phyloP scores from a whole-genome alignment of 2,888 invertebrate genomes.

The Podotricha telesiphe region DNA sequence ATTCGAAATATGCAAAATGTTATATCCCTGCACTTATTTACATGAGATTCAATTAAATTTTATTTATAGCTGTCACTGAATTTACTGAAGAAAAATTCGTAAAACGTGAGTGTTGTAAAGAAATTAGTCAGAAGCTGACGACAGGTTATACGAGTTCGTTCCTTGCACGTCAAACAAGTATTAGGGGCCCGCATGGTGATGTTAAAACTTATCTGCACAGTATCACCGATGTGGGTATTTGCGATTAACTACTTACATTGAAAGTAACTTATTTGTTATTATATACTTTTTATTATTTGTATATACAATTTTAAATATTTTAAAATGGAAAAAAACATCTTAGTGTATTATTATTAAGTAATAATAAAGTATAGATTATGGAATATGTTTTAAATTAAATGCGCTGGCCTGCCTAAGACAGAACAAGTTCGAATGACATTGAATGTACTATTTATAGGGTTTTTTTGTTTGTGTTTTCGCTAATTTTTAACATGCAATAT shows the following conservation, averaged over 20 bases:
- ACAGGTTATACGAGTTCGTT: conserved; percentile 66
- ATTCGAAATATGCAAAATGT: conserved; percentile 31
- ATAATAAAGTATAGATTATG: too few relatives aligned
- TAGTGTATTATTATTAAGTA: too few relatives aligned
- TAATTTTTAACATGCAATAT: too few relatives aligned
- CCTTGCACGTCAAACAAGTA: conserved; percentile 62
- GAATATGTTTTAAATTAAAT: too few relatives aligned
- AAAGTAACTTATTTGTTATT: background rate
- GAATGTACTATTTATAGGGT: too few relatives aligned
- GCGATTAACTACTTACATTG: background rate
- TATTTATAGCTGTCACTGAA: conserved; percentile 45
- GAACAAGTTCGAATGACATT: too few relatives aligned
- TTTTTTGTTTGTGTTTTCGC: too few relatives aligned
- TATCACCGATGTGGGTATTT: conserved; percentile 24
- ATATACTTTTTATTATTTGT: too few relatives aligned
- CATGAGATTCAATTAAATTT: conserved; percentile 45
- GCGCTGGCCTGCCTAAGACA: too few relatives aligned
- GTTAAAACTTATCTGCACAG: conserved; percentile 36
- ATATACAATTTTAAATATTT: too few relatives aligned
- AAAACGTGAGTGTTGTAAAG: conserved; percentile 48
- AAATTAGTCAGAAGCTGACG: conserved; percentile 59
- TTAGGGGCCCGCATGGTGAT: conserved; percentile 50
- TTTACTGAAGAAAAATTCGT: conserved; percentile 46
- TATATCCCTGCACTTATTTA: conserved; percentile 37
- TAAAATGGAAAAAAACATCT: too few relatives aligned